Percentiles rank a stretch among this genome's conserved stretches.
Conservation (phyloP, 2,888 invertebrate species). For the Sminthurides aquaticus region DNA sequence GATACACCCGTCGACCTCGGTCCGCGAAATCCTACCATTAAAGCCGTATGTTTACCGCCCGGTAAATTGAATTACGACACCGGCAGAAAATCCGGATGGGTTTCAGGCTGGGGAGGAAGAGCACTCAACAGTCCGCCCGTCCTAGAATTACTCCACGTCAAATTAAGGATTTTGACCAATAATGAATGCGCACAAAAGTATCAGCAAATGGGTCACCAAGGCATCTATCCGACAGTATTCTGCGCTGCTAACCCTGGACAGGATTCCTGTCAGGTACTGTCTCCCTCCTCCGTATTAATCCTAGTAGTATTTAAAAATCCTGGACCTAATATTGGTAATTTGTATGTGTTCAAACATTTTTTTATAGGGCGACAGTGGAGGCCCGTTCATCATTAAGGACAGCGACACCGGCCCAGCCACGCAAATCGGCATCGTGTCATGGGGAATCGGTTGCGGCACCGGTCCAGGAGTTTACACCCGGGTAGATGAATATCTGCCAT, state of each 20-base stretch:
- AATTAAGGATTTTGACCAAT: slow-evolving; percentile 76
- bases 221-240: slow-evolving; percentile 77
- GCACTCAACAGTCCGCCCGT: slow-evolving; percentile 59
- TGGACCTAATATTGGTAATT: background rate
- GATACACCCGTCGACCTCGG: slow-evolving; percentile 67
- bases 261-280: slow-evolving; percentile 80
- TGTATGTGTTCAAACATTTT: too few species aligned
- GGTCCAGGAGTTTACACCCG: background rate
- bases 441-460: slow-evolving; percentile 11
- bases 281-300: background rate
- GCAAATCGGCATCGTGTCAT: slow-evolving; percentile 18
- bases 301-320: background rate
- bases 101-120: slow-evolving; percentile 76
- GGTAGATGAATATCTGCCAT: background rate
- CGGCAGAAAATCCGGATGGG: slow-evolving; percentile 65
- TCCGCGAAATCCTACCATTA: slow-evolving; percentile 52
- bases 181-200: slow-evolving; percentile 68
- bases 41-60: slow-evolving; percentile 68
- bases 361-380: slow-evolving; percentile 4
- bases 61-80: slow-evolving; percentile 56
- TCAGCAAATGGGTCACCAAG: slow-evolving; percentile 75
- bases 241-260: slow-evolving; percentile 75
- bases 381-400: slow-evolving; percentile 10
- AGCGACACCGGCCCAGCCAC: background rate
- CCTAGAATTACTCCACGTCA: slow-evolving; percentile 70